Percentiles rank a stretch among this genome's conserved stretches.
Conservation (phyloP, 2,888 invertebrate species). For the Rhorus exstirpatorius region DNA sequence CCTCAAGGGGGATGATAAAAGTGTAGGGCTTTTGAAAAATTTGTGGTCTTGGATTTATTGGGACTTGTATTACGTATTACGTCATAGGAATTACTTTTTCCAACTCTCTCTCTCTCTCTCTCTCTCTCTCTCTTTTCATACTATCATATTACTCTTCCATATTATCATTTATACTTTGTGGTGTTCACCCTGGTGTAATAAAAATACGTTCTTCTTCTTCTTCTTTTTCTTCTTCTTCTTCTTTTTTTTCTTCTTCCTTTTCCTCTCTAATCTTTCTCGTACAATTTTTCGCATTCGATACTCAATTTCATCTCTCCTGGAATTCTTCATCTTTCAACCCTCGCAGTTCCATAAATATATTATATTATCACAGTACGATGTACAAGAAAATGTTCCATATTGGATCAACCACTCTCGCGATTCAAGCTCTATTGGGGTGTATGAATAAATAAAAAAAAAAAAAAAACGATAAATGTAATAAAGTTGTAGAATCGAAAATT, state of each 20-base stretch:
- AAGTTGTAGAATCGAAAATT: background rate
- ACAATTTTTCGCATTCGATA: no score
- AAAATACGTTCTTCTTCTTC: no score
- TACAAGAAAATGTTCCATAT: no score
- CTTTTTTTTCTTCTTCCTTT: background rate
- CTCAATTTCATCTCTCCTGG: slow-evolving; percentile 42
- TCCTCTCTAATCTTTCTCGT: background rate
- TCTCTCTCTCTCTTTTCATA: slow-evolving; percentile 29
- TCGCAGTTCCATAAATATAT: slow-evolving; percentile 27
- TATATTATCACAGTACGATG: no score
- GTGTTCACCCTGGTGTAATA: no score
- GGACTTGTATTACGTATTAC: slow-evolving; percentile 31
- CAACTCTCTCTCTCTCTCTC: no score
- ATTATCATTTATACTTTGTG: no score
- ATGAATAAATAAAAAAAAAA: no score
- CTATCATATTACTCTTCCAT: slow-evolving; percentile 23
- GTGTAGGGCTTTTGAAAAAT: slow-evolving; percentile 53
- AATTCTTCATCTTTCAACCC: slow-evolving; percentile 30
- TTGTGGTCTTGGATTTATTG: slow-evolving; percentile 61
- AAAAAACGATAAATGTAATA: no score
- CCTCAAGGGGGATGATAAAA: slow-evolving; percentile 48
- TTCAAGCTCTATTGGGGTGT: no score
- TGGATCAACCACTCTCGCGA: no score
- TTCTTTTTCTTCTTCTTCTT: background rate
- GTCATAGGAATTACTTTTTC: no score